phyloP scores from a whole-genome alignment of 2,797 vertebrate species.

The Halcyon badia region DNA sequence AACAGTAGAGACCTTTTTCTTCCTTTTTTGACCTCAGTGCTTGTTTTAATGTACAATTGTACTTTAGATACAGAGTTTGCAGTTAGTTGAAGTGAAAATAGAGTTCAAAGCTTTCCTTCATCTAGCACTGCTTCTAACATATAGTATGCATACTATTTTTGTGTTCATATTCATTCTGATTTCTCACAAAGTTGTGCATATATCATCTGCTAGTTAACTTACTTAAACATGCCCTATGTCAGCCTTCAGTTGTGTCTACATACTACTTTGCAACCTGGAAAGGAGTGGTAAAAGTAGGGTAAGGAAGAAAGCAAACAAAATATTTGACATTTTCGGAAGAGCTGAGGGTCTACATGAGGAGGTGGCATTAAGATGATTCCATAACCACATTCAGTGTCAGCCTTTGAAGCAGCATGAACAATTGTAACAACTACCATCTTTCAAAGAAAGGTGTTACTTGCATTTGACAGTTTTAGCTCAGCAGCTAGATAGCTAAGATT shows the following conservation, averaged over 20 bases:
- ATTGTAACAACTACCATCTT: neutral
- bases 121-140: neutral
- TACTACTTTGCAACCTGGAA: neutral
- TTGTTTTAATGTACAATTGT: neutral
- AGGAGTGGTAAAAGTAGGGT: neutral
- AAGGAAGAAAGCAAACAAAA: neutral
- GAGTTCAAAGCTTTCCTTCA: neutral
- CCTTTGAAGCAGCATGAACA: neutral
- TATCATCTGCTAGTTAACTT: neutral
- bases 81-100: neutral
- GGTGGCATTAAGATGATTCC: neutral
- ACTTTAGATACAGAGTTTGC: neutral
- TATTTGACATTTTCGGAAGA: neutral
- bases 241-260: neutral
- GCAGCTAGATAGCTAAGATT: neutral
- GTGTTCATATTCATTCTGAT: neutral
- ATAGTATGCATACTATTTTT: neutral
- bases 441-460: neutral
- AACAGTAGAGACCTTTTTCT: neutral
- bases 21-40: neutral
- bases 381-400: neutral
- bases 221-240: neutral
- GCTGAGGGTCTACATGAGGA: neutral
- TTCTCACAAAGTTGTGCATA: neutral
- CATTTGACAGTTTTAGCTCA: neutral